phyloP scores from a whole-genome alignment of 2,113 vertebrate genomes.

The Calyptomena viridis region DNA sequence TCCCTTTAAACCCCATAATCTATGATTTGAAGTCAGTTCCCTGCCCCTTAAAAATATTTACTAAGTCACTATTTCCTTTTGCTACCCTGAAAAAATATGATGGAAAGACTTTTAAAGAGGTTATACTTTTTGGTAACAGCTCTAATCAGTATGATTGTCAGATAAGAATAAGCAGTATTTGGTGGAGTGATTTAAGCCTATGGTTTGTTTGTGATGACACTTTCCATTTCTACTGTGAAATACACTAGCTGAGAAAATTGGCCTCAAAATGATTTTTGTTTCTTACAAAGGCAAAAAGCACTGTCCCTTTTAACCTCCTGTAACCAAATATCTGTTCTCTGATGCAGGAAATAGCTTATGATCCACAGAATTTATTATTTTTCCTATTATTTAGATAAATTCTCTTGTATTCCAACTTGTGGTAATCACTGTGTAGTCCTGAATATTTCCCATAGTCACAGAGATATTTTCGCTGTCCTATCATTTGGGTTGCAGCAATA shows the following conservation, averaged over 20 bases:
- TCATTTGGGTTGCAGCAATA: neutral
- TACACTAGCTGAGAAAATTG: neutral
- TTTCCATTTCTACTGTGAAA: neutral
- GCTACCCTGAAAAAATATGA: neutral
- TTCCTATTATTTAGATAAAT: neutral
- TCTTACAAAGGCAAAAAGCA: neutral
- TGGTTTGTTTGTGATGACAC: neutral
- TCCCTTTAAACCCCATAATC: neutral
- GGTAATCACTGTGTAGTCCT: neutral
- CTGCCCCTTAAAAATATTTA: neutral
- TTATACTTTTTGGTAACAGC: slow-evolving; percentile 7
- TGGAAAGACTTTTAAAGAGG: neutral
- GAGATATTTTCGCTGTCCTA: neutral
- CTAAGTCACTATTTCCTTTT: slow-evolving; percentile 6
- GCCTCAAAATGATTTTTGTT: neutral
- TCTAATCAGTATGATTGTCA: slow-evolving; percentile 16
- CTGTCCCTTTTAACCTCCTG: neutral
- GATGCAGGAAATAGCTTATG: neutral
- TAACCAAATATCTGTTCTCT: neutral
- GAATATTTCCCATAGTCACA: neutral
- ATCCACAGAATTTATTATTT: neutral
- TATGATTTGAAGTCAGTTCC: neutral
- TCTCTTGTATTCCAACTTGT: neutral
- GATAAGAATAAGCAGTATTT: neutral
- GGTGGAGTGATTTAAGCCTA: neutral